Evolutionary conservation across 2,797 vertebrate genomes (phyloP).

Genomic region (Anas flavirostris): DNA sequence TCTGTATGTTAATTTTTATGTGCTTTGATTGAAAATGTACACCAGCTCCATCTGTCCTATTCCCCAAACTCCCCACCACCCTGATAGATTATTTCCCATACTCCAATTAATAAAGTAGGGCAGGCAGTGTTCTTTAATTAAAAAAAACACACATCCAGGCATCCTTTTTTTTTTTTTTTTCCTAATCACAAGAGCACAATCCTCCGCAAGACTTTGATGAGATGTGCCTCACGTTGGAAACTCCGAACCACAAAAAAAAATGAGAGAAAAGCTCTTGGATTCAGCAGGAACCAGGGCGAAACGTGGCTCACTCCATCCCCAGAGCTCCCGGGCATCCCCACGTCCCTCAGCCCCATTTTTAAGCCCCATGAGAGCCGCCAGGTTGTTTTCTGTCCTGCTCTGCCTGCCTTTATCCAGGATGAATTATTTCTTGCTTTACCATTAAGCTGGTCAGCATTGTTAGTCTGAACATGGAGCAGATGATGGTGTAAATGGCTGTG

Average conservation of each 20-base stretch:
- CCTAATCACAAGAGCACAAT: slow-evolving; percentile 17
- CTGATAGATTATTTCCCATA: slow-evolving; percentile 55
- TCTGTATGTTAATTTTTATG: slow-evolving; percentile 58
- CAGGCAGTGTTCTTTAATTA: slow-evolving; percentile 66
- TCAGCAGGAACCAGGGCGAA: not conserved
- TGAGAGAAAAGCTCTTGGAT: not conserved
- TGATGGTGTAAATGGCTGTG: not conserved
- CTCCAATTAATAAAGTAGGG: slow-evolving; percentile 69
- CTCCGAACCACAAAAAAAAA: not conserved
- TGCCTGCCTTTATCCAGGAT: accelerated
- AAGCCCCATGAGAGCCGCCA: accelerated
- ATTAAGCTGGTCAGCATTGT: not conserved
- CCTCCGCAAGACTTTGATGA: slow-evolving; percentile 25
- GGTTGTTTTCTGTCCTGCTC: not conserved
- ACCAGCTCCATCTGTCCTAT: slow-evolving; percentile 55
- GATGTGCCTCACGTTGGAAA: not conserved
- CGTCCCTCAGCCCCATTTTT: not conserved
- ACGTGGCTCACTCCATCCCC: not conserved
- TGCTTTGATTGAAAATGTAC: slow-evolving; percentile 56
- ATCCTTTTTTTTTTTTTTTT: slow-evolving; percentile 5
- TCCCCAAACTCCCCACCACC: slow-evolving; percentile 48
- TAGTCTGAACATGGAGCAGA: not conserved
- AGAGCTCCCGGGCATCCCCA: not conserved
- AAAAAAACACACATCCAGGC: slow-evolving; percentile 23
- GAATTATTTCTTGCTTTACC: not conserved